phyloP scores from a whole-genome alignment of 2,113 vertebrate species.

The Eupsittula cactorum region DNA sequence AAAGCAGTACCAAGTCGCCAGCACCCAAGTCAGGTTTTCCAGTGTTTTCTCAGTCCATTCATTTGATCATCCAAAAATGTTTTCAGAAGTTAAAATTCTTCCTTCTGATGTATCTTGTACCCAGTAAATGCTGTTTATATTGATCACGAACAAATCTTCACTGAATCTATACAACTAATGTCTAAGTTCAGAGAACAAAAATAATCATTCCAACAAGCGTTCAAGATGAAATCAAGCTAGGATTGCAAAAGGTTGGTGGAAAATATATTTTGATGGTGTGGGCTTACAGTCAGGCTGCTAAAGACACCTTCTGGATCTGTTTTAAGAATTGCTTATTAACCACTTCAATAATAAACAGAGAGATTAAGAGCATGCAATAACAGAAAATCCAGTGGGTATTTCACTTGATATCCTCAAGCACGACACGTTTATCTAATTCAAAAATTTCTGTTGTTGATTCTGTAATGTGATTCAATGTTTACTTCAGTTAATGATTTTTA shows the following conservation, averaged over 20 bases:
- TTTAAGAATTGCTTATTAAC: constrained; percentile 65
- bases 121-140: constrained; percentile 74
- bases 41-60: constrained; percentile 25
- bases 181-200: constrained; percentile 62
- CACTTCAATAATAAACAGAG: constrained; percentile 70
- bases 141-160: constrained; percentile 60
- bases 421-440: constrained; percentile 35
- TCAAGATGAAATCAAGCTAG: constrained; percentile 59
- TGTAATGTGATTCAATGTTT: constrained; percentile 52
- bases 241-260: constrained; percentile 42
- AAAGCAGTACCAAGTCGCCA: background rate
- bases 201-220: constrained; percentile 69
- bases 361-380: constrained; percentile 59
- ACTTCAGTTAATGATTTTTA: constrained; percentile 58
- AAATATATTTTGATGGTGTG: constrained; percentile 45
- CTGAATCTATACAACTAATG: constrained; percentile 49
- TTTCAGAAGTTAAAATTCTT: constrained; percentile 62
- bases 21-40: background rate
- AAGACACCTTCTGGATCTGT: constrained; percentile 57
- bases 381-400: constrained; percentile 64
- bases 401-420: constrained; percentile 27
- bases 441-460: constrained; percentile 27
- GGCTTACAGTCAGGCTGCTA: constrained; percentile 47
- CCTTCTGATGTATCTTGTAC: constrained; percentile 52
- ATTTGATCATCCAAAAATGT: constrained; percentile 64